phyloP scores from a whole-genome alignment of 2,888 invertebrate genomes.

The Podabrus alpinus region DNA sequence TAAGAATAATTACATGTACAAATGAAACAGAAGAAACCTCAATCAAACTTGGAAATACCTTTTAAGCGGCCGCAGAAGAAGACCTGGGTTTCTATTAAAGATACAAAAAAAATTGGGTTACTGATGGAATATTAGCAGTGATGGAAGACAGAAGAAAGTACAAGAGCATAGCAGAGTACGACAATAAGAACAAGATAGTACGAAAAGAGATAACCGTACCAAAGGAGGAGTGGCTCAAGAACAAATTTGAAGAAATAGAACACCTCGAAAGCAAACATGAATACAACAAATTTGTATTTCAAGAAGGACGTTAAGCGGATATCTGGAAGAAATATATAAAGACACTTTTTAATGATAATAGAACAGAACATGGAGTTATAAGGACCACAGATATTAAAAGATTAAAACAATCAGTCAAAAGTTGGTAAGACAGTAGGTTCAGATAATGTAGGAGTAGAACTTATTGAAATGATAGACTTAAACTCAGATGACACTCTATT shows the following conservation, averaged over 20 bases:
- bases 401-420: too few species aligned
- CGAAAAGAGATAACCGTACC: background rate
- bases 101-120: background rate
- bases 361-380: too few species aligned
- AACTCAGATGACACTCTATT: too few species aligned
- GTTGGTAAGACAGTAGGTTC: too few species aligned
- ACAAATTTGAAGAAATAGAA: background rate
- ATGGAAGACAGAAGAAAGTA: background rate
- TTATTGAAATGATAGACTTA: too few species aligned
- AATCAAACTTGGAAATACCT: background rate
- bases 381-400: too few species aligned
- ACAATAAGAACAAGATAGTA: background rate
- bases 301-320: background rate
- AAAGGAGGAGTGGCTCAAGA: background rate
- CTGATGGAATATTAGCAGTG: background rate
- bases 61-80: background rate
- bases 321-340: too few species aligned
- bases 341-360: too few species aligned
- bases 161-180: background rate
- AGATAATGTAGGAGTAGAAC: background rate
- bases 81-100: background rate
- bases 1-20: background rate
- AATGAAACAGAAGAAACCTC: background rate
- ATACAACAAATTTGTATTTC: too few species aligned
- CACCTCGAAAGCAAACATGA: background rate